Percentiles rank a stretch among this genome's conserved stretches.
Evolutionary conservation across 2,113 vertebrate genomes (phyloP).

Genomic region (Stercorarius parasiticus): DNA sequence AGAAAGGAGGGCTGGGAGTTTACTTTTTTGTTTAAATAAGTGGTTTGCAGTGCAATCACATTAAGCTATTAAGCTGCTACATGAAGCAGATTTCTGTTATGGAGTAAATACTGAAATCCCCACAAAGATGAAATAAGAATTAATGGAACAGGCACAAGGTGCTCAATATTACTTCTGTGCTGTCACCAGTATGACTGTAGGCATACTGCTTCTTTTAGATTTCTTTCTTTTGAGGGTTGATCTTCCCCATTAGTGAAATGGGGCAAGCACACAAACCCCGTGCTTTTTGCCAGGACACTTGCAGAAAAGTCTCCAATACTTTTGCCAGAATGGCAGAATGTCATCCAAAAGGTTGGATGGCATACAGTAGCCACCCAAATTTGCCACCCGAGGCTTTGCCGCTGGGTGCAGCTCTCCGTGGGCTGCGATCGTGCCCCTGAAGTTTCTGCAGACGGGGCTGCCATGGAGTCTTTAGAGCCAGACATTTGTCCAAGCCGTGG

Average conservation of each 20-base stretch:
- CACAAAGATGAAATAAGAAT: background rate
- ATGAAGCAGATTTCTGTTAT: background rate
- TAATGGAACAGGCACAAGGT: background rate
- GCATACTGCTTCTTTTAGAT: background rate
- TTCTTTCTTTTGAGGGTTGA: background rate
- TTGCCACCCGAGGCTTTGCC: background rate
- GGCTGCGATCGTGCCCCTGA: background rate
- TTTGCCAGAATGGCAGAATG: background rate
- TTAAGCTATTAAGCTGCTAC: background rate
- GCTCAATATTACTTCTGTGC: background rate
- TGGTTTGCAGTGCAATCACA: background rate
- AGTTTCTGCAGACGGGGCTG: constrained; percentile 47
- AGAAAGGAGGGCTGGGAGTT: background rate
- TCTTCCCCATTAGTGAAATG: background rate
- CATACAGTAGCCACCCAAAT: background rate
- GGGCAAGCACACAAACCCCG: background rate
- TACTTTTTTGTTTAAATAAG: background rate
- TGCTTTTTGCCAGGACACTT: background rate
- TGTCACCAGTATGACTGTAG: background rate
- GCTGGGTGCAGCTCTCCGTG: background rate
- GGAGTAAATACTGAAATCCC: background rate
- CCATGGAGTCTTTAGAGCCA: constrained; percentile 18
- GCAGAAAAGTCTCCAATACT: background rate
- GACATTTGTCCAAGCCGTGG: constrained; percentile 53
- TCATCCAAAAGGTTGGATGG: background rate